Percentiles rank a stretch among this genome's conserved stretches.
These are phyloP conservation scores for Grammomys surdaster DNA, from an alignment of 2,113 vertebrate genomes.

Conservation along the genomic window DNA sequence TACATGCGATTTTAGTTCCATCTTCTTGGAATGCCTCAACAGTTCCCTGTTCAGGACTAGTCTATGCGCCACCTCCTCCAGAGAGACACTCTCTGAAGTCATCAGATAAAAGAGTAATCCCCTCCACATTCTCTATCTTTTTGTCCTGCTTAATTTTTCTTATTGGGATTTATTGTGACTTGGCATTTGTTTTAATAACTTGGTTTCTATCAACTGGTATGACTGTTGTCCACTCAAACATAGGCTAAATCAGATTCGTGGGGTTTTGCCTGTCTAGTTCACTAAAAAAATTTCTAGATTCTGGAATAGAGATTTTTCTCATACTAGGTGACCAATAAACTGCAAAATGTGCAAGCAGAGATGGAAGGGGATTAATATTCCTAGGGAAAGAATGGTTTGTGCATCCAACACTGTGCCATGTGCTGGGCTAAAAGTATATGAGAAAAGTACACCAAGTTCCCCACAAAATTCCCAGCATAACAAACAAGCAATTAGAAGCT, in stretches of 20 bases:
- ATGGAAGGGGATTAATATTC: background rate
- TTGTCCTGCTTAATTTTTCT: constrained; percentile 52
- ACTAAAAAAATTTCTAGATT: constrained; percentile 48
- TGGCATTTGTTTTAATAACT: constrained; percentile 58
- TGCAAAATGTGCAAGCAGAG: constrained; percentile 5
- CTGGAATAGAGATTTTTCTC: constrained; percentile 33
- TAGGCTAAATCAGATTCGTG: constrained; percentile 36
- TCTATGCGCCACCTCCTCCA: background rate
- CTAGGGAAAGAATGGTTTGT: background rate
- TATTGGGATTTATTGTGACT: background rate
- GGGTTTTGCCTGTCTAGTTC: background rate
- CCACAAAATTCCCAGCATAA: constrained; percentile 14
- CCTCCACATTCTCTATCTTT: background rate
- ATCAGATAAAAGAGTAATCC: constrained; percentile 13
- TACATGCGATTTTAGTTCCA: background rate
- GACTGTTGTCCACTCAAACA: constrained; percentile 12
- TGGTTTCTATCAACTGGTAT: constrained; percentile 20
- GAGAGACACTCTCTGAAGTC: background rate
- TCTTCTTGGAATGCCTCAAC: constrained; percentile 42
- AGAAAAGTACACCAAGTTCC: constrained; percentile 25
- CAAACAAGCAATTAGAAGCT: constrained; percentile 39
- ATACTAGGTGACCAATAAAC: constrained; percentile 19
- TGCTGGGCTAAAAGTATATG: background rate
- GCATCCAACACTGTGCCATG: background rate
- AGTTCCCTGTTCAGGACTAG: background rate